Evolutionary conservation across 2,888 invertebrate genomes (phyloP), one percentile per base, ranked within the genome.

Genomic region (Rotaria magnacalcarata): DNA sequence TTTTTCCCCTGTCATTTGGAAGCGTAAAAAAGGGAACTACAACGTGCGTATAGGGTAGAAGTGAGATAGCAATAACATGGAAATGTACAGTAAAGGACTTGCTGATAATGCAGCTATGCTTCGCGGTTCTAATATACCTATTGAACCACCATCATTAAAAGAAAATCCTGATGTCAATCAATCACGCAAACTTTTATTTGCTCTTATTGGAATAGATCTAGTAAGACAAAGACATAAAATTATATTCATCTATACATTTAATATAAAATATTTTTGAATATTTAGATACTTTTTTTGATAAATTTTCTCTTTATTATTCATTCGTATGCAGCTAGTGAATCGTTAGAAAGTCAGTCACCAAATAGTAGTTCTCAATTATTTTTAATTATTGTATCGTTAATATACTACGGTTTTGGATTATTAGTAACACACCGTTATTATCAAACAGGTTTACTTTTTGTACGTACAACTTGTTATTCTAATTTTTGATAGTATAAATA

Each of bases 291-390:
- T 27, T 27, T n/a, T 14, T n/a, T 60, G 27, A 27, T 60, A 7
- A 60, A 60, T 60, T 60, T 60, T 60, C 58, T 60, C 19, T 60
- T 60, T 60, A 14, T 60, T 27, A 60, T 60, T 60, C 58, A 60
- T 60, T 60, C 58, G 11, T 60, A 60, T 60, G 58, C 58, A 27
- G 58, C 58, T n/a, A 60, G 58, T 60, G 58, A 60, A 60, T 60
- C 58, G 19, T 60, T 60, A 60, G 58, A 60, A 60, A 60, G 14
- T 60, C 58, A 60, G 27, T 60, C 58, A 27, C 58, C 58, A 8
- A 27, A 60, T 60, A 60, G 58, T 60, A 60, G 58, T 60, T 60
- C 58, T 11, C 58, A 60, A 60, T 27, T 60, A 60, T n/a, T 4
- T 2, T n/a, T 27, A 11, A 27, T 60, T 27, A 60, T 60, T n/a